phyloP scores from a whole-genome alignment of 1,140 invertebrate species.

The Coelopa frigida region DNA sequence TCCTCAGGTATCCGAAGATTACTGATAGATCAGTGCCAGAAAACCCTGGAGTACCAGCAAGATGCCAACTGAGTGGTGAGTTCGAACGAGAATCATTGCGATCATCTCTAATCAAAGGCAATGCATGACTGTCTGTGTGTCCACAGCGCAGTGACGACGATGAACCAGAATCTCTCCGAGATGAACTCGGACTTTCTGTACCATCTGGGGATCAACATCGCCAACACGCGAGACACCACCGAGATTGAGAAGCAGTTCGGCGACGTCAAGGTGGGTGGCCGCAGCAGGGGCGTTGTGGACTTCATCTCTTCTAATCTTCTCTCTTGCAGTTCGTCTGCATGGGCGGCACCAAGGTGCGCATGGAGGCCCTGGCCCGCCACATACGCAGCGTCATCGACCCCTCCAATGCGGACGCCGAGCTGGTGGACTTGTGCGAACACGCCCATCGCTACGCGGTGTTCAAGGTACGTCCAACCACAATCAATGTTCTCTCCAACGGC shows the following conservation, averaged over 20 bases:
- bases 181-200: conserved; percentile 78
- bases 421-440: conserved; percentile 78
- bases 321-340: conserved; percentile 84
- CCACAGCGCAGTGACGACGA: no score
- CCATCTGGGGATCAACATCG: conserved; percentile 67
- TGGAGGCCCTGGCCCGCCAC: conserved; percentile 82
- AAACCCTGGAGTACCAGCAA: no score
- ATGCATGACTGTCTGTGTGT: no score
- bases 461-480: no score
- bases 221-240: conserved; percentile 54
- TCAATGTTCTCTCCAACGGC: background rate
- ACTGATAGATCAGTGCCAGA: no score
- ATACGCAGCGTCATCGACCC: conserved; percentile 78
- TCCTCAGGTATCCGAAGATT: no score
- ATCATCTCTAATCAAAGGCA: no score
- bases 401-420: conserved; percentile 69
- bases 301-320: background rate
- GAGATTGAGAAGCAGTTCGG: conserved; percentile 77
- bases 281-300: background rate
- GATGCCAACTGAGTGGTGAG: no score
- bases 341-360: conserved; percentile 88
- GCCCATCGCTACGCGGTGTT: conserved; percentile 93
- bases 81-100: no score
- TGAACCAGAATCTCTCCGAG: conserved; percentile 61
- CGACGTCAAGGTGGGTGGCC: conserved; percentile 68